These are phyloP conservation scores for Idaea straminata DNA, from an alignment of 2,888 invertebrate genomes.

Conservation along the genomic window DNA sequence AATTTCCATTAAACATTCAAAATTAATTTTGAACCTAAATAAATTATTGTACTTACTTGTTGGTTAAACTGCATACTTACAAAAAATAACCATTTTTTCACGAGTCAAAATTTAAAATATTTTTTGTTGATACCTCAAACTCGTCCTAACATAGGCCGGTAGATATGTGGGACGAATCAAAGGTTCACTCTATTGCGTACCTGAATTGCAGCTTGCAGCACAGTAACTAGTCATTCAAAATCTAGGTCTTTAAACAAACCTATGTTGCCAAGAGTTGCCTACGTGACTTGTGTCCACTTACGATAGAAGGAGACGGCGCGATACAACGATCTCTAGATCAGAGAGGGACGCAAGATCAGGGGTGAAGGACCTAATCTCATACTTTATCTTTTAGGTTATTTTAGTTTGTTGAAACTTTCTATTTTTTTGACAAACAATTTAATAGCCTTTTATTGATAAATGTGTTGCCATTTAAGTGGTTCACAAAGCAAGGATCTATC, in stretches of 20 bases:
- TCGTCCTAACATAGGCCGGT: too few species aligned
- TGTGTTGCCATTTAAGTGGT: too few species aligned
- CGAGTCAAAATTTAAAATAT: too few species aligned
- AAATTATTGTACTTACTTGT: too few species aligned
- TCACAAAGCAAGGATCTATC: background rate
- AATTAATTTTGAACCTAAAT: too few species aligned
- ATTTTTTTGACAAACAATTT: background rate
- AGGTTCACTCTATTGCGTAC: background rate
- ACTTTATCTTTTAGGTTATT: background rate
- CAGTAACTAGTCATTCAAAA: background rate
- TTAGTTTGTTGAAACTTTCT: background rate
- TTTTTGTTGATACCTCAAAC: too few species aligned
- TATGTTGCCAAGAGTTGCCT: slow-evolving; percentile 32
- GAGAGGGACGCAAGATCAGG: slow-evolving; percentile 3
- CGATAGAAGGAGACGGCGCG: slow-evolving; percentile 23
- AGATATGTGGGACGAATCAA: too few species aligned
- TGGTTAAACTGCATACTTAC: too few species aligned
- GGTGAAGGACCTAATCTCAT: background rate
- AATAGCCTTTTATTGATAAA: background rate
- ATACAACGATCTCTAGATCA: background rate
- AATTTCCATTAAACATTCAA: too few species aligned
- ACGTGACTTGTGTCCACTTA: slow-evolving; percentile 37
- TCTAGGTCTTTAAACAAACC: slow-evolving; percentile 11
- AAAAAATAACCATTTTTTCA: too few species aligned
- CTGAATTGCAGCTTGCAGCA: background rate